phyloP scores from a whole-genome alignment of 1,140 invertebrate genomes.

The Philaenus spumarius region DNA sequence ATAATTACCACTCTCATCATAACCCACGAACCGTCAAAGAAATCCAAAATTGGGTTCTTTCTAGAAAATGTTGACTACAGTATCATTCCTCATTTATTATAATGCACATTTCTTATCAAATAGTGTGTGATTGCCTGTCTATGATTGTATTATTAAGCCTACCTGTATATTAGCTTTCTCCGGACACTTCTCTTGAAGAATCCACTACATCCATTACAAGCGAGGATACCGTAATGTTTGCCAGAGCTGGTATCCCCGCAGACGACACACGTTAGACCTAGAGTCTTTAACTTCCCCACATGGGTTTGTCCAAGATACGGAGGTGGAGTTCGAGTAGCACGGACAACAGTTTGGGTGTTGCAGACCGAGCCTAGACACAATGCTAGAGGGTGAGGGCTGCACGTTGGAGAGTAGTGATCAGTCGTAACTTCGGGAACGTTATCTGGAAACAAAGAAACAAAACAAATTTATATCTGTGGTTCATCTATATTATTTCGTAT shows the following conservation, averaged over 20 bases:
- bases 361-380: slow-evolving; percentile 22
- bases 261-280: slow-evolving; percentile 82
- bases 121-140: too few species aligned
- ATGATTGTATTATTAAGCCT: too few species aligned
- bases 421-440: too few species aligned
- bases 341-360: slow-evolving; percentile 28
- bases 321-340: slow-evolving; percentile 29
- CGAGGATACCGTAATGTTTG: slow-evolving; percentile 98
- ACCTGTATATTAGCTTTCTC: slow-evolving; percentile 97
- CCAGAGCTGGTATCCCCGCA: slow-evolving; percentile 96
- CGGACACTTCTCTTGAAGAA: slow-evolving; percentile 98
- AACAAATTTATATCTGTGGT: too few species aligned
- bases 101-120: too few species aligned
- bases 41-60: too few species aligned
- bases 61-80: neutral
- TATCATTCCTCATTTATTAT: neutral
- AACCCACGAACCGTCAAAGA: too few species aligned
- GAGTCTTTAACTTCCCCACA: slow-evolving; percentile 30
- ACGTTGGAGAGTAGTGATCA: slow-evolving; percentile 6
- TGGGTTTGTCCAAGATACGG: neutral
- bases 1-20: too few species aligned
- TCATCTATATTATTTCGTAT: too few species aligned
- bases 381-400: slow-evolving; percentile 22
- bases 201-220: slow-evolving; percentile 97
- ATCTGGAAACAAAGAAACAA: too few species aligned